Evolutionary conservation across 2,113 vertebrate genomes (phyloP).

Genomic region (Hydrolagus affinis): DNA sequence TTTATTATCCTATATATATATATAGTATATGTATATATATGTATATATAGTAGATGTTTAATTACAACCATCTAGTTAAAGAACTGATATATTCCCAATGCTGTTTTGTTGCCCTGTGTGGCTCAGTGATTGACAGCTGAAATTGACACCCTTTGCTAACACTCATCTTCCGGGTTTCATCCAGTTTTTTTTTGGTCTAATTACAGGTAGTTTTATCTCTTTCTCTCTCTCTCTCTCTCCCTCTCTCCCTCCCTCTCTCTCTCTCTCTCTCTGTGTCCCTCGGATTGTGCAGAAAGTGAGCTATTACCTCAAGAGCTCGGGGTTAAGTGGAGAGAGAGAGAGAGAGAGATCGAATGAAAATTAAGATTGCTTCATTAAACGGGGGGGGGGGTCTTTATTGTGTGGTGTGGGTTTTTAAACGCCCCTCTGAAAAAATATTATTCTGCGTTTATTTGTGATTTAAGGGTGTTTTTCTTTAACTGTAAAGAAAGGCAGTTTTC

Average conservation of each 20-base stretch:
- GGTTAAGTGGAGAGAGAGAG: conserved; percentile 87
- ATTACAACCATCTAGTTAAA: conserved; percentile 96
- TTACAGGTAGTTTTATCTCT: conserved; percentile 93
- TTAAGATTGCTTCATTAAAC: conserved; percentile 92
- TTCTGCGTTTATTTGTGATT: conserved; percentile 78
- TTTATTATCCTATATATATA: too few species aligned
- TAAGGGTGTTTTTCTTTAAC: conserved; percentile 56
- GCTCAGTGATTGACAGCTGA: conserved; percentile 93
- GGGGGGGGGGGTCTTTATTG: too few species aligned
- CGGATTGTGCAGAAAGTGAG: conserved; percentile 84
- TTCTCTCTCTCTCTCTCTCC: too few species aligned
- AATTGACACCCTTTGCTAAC: conserved; percentile 93
- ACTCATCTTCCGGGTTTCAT: conserved; percentile 87
- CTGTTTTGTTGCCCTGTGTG: conserved; percentile 92
- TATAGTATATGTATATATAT: too few species aligned
- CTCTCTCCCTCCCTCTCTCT: too few species aligned
- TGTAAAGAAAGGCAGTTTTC: conserved; percentile 44
- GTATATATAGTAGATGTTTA: conserved; percentile 95
- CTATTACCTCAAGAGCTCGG: conserved; percentile 85
- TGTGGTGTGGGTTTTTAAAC: conserved; percentile 75
- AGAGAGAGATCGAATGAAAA: conserved; percentile 94
- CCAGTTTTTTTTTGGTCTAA: conserved; percentile 98
- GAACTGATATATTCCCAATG: conserved; percentile 98
- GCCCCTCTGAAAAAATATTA: conserved; percentile 70
- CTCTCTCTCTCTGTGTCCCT: too few species aligned